Conservation (phyloP, 1,140 invertebrate genomes). For the Muscidifurax raptorellus region DNA sequence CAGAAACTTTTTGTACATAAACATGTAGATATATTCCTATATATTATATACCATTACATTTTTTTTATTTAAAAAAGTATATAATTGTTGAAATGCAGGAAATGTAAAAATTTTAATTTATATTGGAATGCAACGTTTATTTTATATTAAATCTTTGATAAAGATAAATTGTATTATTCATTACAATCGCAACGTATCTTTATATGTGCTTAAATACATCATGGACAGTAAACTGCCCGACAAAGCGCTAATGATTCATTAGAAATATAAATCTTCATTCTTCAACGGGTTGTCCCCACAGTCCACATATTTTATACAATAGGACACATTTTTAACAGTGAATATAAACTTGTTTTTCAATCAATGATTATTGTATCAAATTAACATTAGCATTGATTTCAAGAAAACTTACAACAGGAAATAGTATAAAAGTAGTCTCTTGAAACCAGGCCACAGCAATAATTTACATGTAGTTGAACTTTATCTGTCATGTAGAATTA, state of each 20-base stretch:
- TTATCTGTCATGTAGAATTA: conserved; percentile 29
- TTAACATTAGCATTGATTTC: conserved; percentile 27
- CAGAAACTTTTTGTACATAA: conserved; percentile 35
- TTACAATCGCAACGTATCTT: conserved; percentile 49
- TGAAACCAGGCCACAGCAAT: conserved; percentile 26
- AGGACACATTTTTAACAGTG: conserved; percentile 8
- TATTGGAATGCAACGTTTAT: conserved; percentile 71
- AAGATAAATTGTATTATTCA: conserved; percentile 56
- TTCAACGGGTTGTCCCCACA: conserved; percentile 24
- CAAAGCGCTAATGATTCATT: conserved; percentile 32
- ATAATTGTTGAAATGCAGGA: neutral
- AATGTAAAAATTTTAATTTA: conserved; percentile 61
- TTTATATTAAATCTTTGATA: conserved; percentile 69
- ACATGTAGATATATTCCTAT: conserved; percentile 16
- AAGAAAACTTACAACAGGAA: conserved; percentile 33
- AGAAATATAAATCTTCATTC: conserved; percentile 48
- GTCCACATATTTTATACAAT: conserved; percentile 44
- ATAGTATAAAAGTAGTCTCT: conserved; percentile 25
- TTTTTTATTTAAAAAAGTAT: neutral
- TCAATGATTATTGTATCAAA: neutral
- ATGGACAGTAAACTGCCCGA: conserved; percentile 36
- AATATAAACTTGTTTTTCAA: conserved; percentile 25
- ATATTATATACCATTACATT: neutral
- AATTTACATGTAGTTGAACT: neutral
- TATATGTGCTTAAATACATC: conserved; percentile 48